These are phyloP conservation scores for Nixonia krombeini DNA, from an alignment of 1,140 invertebrate species.

Conservation along the genomic window DNA sequence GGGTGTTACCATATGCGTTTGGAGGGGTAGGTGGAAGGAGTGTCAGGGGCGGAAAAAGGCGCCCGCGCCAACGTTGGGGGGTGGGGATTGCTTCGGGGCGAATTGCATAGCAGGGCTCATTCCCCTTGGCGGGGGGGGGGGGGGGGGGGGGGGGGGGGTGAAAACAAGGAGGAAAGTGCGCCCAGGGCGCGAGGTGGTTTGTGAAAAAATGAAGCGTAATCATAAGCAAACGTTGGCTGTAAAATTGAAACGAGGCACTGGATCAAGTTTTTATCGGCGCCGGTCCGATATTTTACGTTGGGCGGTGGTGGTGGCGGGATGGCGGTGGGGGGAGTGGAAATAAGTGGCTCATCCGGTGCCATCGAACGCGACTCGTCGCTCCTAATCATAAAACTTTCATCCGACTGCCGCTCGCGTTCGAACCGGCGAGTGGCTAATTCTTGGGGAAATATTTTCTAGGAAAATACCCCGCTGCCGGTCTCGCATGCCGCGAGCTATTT, in stretches of 20 bases:
- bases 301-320: too few species aligned
- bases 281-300: background rate
- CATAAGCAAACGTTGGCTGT: background rate
- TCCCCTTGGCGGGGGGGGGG: background rate
- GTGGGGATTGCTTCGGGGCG: too few species aligned
- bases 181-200: conserved; percentile 8
- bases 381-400: background rate
- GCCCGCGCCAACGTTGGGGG: too few species aligned
- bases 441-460: background rate
- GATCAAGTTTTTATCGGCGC: background rate
- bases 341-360: background rate
- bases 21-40: too few species aligned
- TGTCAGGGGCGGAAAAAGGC: conserved; percentile 3
- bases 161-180: background rate
- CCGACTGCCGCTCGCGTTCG: too few species aligned
- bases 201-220: conserved; percentile 4
- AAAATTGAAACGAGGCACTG: background rate
- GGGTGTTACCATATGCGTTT: too few species aligned
- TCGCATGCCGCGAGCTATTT: background rate
- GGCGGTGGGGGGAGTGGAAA: too few species aligned
- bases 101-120: too few species aligned
- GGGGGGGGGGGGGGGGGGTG: too few species aligned
- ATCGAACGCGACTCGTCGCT: background rate
- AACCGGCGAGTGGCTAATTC: too few species aligned
- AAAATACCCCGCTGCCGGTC: background rate